Evolutionary conservation across 1,140 invertebrate genomes (phyloP), one percentile per base, ranked within the genome.

Genomic region (Pogonognathellus flavescens): DNA sequence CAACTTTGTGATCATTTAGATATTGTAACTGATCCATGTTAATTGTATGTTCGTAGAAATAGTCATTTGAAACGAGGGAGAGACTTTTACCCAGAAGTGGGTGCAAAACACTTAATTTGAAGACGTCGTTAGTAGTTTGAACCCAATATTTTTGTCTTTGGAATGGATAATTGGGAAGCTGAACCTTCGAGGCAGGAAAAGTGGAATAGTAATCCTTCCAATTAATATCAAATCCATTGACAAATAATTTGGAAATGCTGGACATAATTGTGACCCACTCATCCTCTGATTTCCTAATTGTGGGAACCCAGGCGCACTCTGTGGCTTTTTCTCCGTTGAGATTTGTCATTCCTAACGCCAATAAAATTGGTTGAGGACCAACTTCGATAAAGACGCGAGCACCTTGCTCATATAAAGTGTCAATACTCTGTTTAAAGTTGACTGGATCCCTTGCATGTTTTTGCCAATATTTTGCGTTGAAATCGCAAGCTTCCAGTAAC

Each of bases 1-100:
- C 84, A 7, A 87, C 83, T 20, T 55, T 76, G 84, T 87, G 86
- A 55, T 87, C 86, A 57, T 81, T 80, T 6, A 87, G 49, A 62
- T 85, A 87, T 9, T 31, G 20, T 16, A 87, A 18, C 7, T 22
- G 41, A 16, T 83, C 52, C 20, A 84, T 62, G 20, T 31, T 85
- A 16, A 84, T 53, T 14, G 13, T 84, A 25, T 83, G 49, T 57
- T 81, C 31, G 14, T 82, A 59, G 20, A 55, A 81, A 3, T 5
- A 81, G 31, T 80, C 70, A 11, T 57, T 53, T 0, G 62, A 41
- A 1, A 80, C 59, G 0, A 70, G 59, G 41, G 84, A 62, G 0
- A 87, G 55, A 53, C 18, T 57, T 49, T 60, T 57, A 10, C 86
- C 86, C 6, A 85, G n/a, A 3, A 87, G 59, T 6, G 87, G 87